A percentile compares a stretch with the other conserved stretches of the same genome.
Evolutionary conservation across 1,140 invertebrate genomes (phyloP).

Genomic region (Plectus sambesii): DNA sequence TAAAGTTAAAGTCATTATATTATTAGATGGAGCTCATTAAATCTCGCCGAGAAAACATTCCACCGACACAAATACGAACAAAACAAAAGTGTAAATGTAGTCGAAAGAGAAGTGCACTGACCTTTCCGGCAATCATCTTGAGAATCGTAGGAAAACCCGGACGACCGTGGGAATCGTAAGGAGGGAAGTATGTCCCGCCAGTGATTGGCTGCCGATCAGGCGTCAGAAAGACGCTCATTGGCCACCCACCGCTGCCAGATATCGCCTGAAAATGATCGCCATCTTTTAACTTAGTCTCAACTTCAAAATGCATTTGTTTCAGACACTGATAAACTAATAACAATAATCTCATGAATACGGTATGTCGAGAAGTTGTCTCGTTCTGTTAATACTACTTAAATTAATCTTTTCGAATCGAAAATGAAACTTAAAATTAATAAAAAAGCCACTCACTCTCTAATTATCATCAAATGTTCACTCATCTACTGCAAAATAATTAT

Average conservation of each 20-base stretch:
- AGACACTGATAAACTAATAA: no score
- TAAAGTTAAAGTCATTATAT: no score
- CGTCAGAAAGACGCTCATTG: conserved; percentile 84
- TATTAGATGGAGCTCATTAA: no score
- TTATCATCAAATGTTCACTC: neutral
- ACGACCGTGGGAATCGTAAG: conserved; percentile 60
- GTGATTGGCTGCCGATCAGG: conserved; percentile 72
- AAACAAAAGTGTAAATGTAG: conserved; percentile 12
- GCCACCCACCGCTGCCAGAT: conserved; percentile 73
- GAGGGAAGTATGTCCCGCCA: conserved; percentile 73
- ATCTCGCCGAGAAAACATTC: no score
- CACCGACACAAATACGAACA: no score
- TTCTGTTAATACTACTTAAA: no score
- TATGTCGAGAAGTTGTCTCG: no score
- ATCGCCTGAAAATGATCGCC: conserved; percentile 57
- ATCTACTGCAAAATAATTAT: neutral
- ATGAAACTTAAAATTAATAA: conserved; percentile 1
- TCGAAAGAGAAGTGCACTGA: conserved; percentile 21
- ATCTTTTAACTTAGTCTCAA: no score
- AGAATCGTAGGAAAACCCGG: conserved; percentile 71
- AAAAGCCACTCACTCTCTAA: no score
- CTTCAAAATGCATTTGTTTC: no score
- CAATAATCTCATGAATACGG: no score
- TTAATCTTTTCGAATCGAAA: no score
- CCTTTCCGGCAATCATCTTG: conserved; percentile 51